These are phyloP conservation scores for Procavia capensis DNA, from an alignment of 2,113 vertebrate species.

Conservation along the genomic window DNA sequence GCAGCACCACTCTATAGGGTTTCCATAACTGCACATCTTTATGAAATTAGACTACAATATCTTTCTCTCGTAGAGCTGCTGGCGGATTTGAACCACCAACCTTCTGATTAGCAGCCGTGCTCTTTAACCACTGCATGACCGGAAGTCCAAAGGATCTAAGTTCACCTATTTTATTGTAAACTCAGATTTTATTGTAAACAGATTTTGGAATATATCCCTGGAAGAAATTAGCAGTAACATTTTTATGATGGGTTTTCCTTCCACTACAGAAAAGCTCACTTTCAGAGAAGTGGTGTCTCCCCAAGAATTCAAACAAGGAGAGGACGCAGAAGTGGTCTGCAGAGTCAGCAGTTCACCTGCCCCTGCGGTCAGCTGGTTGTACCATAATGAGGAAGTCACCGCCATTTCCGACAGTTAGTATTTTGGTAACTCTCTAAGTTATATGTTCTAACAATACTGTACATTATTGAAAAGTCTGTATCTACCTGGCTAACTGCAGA, in stretches of 20 bases:
- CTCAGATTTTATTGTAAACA: background rate
- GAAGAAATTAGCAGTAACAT: background rate
- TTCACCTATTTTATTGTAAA: background rate
- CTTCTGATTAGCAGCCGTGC: too few relatives aligned
- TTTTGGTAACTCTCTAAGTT: constrained; percentile 91
- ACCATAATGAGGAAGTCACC: constrained; percentile 94
- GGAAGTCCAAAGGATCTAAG: too few relatives aligned
- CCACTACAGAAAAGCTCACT: constrained; percentile 94
- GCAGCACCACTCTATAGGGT: too few relatives aligned
- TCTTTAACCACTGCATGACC: too few relatives aligned
- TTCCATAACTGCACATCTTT: too few relatives aligned
- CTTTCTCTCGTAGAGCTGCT: too few relatives aligned
- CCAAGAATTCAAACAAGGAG: constrained; percentile 96
- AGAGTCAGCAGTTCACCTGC: constrained; percentile 96
- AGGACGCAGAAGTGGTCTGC: constrained; percentile 96
- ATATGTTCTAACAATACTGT: constrained; percentile 77
- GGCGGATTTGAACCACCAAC: too few relatives aligned
- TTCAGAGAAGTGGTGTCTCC: constrained; percentile 94
- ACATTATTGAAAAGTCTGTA: background rate
- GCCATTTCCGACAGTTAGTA: constrained; percentile 95
- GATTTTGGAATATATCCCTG: background rate
- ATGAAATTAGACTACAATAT: too few relatives aligned
- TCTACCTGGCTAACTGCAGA: background rate
- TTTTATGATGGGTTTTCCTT: background rate
- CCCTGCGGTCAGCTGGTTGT: constrained; percentile 96